These are phyloP conservation scores for Rosalia funebris DNA, from an alignment of 2,888 invertebrate species.

Conservation along the genomic window DNA sequence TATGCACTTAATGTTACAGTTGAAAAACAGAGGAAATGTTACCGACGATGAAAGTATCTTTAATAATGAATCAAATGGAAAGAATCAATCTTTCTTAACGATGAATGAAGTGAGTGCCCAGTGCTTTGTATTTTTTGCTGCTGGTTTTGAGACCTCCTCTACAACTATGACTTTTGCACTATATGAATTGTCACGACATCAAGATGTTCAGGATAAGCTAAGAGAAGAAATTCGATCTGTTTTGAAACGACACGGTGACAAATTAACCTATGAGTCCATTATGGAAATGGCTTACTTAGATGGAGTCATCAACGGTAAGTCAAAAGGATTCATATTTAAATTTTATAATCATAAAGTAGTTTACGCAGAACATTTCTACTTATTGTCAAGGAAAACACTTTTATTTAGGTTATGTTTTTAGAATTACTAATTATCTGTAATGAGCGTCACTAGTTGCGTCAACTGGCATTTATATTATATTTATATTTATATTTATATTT, in stretches of 20 bases:
- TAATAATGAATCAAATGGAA: constrained; percentile 14
- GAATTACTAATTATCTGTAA: too few relatives aligned
- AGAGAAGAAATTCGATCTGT: constrained; percentile 59
- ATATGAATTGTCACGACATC: constrained; percentile 65
- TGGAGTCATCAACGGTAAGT: constrained; percentile 47
- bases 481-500: too few relatives aligned
- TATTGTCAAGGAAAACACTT: too few relatives aligned
- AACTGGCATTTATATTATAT: too few relatives aligned
- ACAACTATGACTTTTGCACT: constrained; percentile 68
- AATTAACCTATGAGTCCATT: constrained; percentile 61
- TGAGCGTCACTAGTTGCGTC: too few relatives aligned
- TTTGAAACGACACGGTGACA: constrained; percentile 54
- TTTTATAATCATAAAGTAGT: too few relatives aligned
- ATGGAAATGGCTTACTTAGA: constrained; percentile 65
- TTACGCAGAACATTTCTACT: too few relatives aligned
- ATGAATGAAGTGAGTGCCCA: constrained; percentile 62
- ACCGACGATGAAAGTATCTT: constrained; percentile 39
- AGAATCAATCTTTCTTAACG: constrained; percentile 27
- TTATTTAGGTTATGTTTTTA: too few relatives aligned
- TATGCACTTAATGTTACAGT: constrained; percentile 66
- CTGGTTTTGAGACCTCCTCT: constrained; percentile 72
- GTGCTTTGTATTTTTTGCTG: constrained; percentile 69
- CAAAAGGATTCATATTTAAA: too few relatives aligned
- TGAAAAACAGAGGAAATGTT: constrained; percentile 60
- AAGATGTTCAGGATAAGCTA: constrained; percentile 61